Conservation (phyloP, 2,113 vertebrate genomes). For the Gnathonemus echidnorhynchus region DNA sequence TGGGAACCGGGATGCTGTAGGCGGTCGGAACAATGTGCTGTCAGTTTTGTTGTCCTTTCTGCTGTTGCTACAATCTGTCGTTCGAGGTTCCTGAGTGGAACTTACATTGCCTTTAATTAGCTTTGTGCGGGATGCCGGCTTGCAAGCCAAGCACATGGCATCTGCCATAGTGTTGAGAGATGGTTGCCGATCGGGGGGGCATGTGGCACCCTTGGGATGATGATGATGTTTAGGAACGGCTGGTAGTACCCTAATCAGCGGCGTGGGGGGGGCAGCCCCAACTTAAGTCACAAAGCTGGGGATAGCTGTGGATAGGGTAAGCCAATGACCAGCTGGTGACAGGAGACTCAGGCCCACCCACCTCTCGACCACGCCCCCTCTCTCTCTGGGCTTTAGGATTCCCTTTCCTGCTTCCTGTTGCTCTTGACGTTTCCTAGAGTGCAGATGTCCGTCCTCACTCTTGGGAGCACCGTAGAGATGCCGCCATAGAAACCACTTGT, state of each 20-base stretch:
- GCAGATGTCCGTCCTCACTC: not conserved
- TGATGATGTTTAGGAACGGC: not conserved
- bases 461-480: not conserved
- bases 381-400: not conserved
- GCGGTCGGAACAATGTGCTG: not conserved
- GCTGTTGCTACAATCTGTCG: not conserved
- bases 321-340: not conserved
- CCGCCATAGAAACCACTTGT: not conserved
- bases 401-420: not conserved
- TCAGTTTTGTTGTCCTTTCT: not conserved
- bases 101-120: constrained; percentile 19
- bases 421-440: not conserved
- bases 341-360: not conserved
- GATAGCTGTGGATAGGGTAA: not conserved
- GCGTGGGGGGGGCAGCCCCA: not conserved
- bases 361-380: not conserved
- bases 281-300: not conserved
- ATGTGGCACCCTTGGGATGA: not conserved
- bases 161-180: constrained; percentile 5
- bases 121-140: not conserved
- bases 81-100: not conserved
- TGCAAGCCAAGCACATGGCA: not conserved
- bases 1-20: not conserved
- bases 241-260: not conserved
- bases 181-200: not conserved